phyloP scores from a whole-genome alignment of 2,113 vertebrate genomes.

The Hystrix brachyura region DNA sequence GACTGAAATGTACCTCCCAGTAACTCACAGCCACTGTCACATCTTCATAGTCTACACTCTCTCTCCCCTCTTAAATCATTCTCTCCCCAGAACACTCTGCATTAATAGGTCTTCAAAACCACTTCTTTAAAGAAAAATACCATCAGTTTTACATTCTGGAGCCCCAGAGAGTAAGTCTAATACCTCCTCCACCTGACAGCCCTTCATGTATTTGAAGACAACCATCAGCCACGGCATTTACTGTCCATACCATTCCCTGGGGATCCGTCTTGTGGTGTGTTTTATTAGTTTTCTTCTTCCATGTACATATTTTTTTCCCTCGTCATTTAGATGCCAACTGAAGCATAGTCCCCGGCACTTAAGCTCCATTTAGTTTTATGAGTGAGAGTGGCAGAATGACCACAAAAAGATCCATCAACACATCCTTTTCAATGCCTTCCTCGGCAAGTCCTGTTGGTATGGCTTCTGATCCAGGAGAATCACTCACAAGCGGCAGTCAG shows the following conservation, averaged over 20 bases:
- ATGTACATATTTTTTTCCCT: not conserved
- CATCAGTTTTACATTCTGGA: constrained; percentile 19
- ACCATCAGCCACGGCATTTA: not conserved
- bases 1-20: not conserved
- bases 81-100: not conserved
- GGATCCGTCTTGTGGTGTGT: not conserved
- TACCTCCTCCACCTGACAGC: not conserved
- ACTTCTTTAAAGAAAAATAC: constrained; percentile 34
- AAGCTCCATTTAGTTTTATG: constrained; percentile 46
- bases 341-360: constrained; percentile 21
- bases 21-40: not conserved
- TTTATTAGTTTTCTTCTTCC: constrained; percentile 43
- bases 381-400: not conserved
- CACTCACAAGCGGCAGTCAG: not conserved
- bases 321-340: constrained; percentile 44
- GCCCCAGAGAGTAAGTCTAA: not conserved
- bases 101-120: not conserved
- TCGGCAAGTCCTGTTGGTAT: not conserved
- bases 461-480: not conserved
- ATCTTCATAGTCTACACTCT: not conserved
- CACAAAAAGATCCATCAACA: constrained; percentile 44
- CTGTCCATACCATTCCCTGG: not conserved
- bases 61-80: not conserved
- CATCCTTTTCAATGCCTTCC: constrained; percentile 39
- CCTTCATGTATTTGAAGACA: not conserved